A percentile compares a stretch with the other conserved stretches of the same genome.
phyloP scores from a whole-genome alignment of 92 coral and sea anemone genomes.

The Epizoanthus fatuus region DNA sequence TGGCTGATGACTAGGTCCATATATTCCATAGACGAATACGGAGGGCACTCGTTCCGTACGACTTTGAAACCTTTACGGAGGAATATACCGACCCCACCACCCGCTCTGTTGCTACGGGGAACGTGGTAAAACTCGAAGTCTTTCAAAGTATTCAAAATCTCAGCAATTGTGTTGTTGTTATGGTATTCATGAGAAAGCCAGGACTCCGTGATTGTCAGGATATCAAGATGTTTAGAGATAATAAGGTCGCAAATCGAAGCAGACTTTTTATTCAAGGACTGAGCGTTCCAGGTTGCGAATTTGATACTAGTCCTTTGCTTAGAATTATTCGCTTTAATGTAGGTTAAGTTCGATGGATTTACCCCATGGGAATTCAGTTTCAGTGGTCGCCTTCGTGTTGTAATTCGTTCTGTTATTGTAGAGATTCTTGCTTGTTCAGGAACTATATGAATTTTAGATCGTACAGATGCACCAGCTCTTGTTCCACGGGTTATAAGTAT shows the following conservation, averaged over 20 bases:
- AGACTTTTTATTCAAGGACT: background rate
- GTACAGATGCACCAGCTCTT: too few species aligned
- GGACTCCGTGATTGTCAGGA: background rate
- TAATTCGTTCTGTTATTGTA: too few species aligned
- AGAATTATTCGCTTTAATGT: too few species aligned
- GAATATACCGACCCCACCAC: background rate
- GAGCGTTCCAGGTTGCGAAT: background rate
- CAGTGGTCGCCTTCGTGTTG: too few species aligned
- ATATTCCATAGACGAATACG: background rate
- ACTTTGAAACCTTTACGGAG: background rate
- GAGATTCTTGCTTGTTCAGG: too few species aligned
- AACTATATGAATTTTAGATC: too few species aligned
- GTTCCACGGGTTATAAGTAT: too few species aligned
- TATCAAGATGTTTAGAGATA: background rate
- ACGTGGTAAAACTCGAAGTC: background rate
- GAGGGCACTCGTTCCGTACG: background rate
- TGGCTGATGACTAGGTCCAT: background rate
- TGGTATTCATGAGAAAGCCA: background rate
- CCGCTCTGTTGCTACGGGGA: too few species aligned
- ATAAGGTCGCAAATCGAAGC: background rate
- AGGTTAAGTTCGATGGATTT: too few species aligned
- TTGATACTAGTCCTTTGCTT: too few species aligned
- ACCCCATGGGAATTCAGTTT: too few species aligned
- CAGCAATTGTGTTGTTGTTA: background rate
- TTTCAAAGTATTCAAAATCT: background rate